These are phyloP conservation scores for Gymnocheta viridis DNA, from an alignment of 2,888 invertebrate species.

Conservation along the genomic window DNA sequence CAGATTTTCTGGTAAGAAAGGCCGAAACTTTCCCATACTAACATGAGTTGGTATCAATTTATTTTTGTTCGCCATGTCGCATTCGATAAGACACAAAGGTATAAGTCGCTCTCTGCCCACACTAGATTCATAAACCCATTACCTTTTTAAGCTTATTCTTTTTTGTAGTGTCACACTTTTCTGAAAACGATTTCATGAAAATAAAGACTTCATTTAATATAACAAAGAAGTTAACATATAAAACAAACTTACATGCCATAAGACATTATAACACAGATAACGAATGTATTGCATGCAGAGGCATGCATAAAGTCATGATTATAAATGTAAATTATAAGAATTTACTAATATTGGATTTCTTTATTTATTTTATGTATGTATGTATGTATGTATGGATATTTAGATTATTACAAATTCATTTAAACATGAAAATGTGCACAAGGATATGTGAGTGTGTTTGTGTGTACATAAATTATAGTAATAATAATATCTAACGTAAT, in stretches of 20 bases:
- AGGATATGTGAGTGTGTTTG: background rate
- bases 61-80: no score
- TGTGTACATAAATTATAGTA: slow-evolving; percentile 43
- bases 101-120: no score
- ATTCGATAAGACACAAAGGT: no score
- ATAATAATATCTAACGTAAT: slow-evolving; percentile 64
- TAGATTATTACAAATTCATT: slow-evolving; percentile 53
- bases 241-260: background rate
- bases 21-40: no score
- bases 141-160: no score
- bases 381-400: slow-evolving; percentile 14
- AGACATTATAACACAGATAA: slow-evolving; percentile 4
- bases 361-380: background rate
- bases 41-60: no score
- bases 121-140: no score
- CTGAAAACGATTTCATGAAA: background rate
- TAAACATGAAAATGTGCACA: background rate
- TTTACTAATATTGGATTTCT: slow-evolving; percentile 47
- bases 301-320: slow-evolving; percentile 12
- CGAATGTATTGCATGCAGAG: slow-evolving; percentile 1
- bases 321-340: slow-evolving; percentile 56
- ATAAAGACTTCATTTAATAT: background rate
- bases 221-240: background rate
- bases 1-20: no score
- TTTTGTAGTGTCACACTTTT: background rate